Evolutionary conservation across 2,888 invertebrate species (phyloP).

Genomic region (Chironomus riparius): DNA sequence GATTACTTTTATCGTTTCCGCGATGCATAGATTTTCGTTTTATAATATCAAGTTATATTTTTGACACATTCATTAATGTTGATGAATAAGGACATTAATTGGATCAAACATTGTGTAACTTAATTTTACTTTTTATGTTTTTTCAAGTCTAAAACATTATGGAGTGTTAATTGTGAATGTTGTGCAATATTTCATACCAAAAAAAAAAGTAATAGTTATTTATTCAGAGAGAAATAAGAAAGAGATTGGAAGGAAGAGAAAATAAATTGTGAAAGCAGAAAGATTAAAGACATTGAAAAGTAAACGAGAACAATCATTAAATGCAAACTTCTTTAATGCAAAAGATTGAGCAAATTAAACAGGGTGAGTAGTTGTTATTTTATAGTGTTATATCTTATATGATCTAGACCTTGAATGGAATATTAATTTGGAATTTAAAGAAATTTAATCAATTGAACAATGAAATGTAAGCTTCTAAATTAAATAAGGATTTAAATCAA

Average conservation of each 20-base stretch:
- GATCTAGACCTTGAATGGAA: no score
- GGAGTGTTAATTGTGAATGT: neutral
- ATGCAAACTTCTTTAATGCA: conserved; percentile 26
- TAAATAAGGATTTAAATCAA: no score
- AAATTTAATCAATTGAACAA: no score
- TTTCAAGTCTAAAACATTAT: neutral
- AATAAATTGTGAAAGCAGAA: neutral
- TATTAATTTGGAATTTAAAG: no score
- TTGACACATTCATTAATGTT: no score
- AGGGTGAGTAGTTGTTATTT: neutral
- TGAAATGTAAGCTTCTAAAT: no score
- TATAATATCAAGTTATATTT: no score
- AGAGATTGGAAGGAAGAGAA: neutral
- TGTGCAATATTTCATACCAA: neutral
- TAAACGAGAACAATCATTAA: neutral
- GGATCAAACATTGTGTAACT: neutral
- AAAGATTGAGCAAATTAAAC: conserved; percentile 24
- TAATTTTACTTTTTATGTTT: no score
- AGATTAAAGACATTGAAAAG: neutral
- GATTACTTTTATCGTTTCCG: neutral
- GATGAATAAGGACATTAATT: no score
- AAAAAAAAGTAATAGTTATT: neutral
- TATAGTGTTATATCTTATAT: no score
- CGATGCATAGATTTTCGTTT: neutral
- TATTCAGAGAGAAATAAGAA: neutral